Conservation (phyloP, 2,888 invertebrate species). For the Chelonus formosanus region DNA sequence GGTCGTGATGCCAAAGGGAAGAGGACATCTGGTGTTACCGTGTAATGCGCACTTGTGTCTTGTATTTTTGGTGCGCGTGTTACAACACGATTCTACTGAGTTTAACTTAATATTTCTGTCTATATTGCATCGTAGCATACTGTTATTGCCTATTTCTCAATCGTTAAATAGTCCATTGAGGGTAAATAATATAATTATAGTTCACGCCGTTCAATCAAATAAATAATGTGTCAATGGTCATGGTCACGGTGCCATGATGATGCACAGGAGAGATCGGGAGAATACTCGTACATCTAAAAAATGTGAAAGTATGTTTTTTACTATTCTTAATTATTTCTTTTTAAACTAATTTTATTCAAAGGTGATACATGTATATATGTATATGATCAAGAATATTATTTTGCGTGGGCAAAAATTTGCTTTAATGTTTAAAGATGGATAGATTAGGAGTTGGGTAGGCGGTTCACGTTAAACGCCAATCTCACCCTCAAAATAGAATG, state of each 20-base stretch:
- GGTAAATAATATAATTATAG: not conserved
- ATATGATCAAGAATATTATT: not conserved
- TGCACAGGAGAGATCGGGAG: conserved; percentile 58
- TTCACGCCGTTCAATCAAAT: conserved; percentile 24
- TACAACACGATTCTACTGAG: conserved; percentile 18
- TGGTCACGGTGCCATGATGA: conserved; percentile 45
- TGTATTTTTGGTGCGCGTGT: conserved; percentile 39
- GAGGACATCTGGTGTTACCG: conserved; percentile 45
- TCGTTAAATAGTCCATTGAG: not conserved
- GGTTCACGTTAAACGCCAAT: conserved; percentile 8
- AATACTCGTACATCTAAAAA: conserved; percentile 53
- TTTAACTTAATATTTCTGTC: conserved; percentile 5
- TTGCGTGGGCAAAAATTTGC: not conserved
- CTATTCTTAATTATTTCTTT: too few relatives aligned
- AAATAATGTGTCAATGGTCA: conserved; percentile 44
- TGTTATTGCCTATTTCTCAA: not conserved
- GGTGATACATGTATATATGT: not conserved
- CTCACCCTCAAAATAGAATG: conserved; percentile 31
- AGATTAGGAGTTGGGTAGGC: conserved; percentile 20
- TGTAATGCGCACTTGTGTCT: conserved; percentile 47
- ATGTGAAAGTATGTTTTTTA: conserved; percentile 54
- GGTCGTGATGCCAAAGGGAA: conserved; percentile 39
- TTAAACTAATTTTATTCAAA: too few relatives aligned
- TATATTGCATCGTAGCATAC: not conserved
- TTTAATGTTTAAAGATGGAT: conserved; percentile 14